These are phyloP conservation scores for Tachuris rubrigastra DNA, from an alignment of 2,113 vertebrate species.

Conservation along the genomic window DNA sequence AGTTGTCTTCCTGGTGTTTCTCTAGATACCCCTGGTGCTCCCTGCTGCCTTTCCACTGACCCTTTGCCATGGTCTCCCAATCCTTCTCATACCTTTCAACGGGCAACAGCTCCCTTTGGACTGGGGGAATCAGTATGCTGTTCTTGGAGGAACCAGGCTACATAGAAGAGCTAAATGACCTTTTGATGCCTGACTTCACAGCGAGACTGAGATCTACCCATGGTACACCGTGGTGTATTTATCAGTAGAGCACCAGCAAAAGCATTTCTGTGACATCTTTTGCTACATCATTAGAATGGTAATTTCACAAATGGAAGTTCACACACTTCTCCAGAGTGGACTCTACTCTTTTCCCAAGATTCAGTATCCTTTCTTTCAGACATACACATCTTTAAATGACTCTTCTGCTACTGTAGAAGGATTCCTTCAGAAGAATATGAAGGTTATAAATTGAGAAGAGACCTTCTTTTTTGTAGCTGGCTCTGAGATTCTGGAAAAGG, in stretches of 20 bases:
- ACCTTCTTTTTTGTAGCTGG: neutral
- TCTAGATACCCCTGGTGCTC: neutral
- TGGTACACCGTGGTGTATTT: neutral
- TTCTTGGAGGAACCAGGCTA: neutral
- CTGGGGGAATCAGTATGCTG: neutral
- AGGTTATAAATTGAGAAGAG: neutral
- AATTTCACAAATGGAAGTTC: neutral
- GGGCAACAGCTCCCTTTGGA: neutral
- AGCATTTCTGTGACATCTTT: neutral
- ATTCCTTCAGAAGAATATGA: neutral
- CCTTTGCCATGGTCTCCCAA: neutral
- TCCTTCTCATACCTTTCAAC: neutral
- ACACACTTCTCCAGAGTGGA: neutral
- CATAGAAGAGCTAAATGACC: neutral
- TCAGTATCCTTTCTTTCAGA: neutral
- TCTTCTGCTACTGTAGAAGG: neutral
- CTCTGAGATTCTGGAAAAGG: neutral
- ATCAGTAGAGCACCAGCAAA: neutral
- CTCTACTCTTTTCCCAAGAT: neutral
- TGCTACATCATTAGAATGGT: neutral
- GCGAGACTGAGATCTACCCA: neutral
- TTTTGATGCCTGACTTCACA: neutral
- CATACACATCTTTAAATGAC: neutral
- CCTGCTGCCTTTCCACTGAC: neutral
- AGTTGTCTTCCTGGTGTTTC: neutral